A percentile compares a stretch with the other conserved stretches of the same genome.
phyloP scores from a whole-genome alignment of 2,113 vertebrate species.

The Rhodinocichla rosea region DNA sequence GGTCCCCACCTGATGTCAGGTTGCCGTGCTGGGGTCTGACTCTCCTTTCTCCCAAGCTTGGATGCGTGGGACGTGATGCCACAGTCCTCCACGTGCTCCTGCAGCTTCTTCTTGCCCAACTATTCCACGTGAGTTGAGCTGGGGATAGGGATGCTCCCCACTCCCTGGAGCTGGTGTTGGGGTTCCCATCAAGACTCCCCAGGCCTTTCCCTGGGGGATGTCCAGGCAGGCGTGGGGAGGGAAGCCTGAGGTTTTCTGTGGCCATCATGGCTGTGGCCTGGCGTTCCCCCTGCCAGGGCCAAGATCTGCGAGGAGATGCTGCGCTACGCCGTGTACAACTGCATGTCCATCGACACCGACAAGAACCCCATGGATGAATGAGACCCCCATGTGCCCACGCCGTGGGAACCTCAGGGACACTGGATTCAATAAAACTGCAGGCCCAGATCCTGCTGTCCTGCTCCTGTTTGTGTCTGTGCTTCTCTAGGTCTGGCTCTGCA shows the following conservation, averaged over 20 bases:
- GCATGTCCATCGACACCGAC: conserved; percentile 93
- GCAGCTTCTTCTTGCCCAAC: conserved; percentile 85
- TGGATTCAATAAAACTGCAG: not conserved
- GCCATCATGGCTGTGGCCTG: not conserved
- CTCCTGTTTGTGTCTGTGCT: not conserved
- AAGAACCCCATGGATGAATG: conserved; percentile 88
- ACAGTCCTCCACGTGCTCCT: conserved; percentile 91
- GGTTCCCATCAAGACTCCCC: not conserved
- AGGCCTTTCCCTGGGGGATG: not conserved
- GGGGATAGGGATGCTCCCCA: not conserved
- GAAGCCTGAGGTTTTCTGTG: not conserved
- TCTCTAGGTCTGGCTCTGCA: not conserved
- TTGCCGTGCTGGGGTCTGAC: not conserved
- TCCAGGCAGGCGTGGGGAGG: not conserved
- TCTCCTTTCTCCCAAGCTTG: conserved; percentile 67
- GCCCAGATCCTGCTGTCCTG: not conserved
- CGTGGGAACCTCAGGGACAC: accelerated
- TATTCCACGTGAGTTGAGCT: conserved; percentile 83
- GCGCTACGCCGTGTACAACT: conserved; percentile 95
- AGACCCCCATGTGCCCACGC: not conserved
- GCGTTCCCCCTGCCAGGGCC: conserved; percentile 66
- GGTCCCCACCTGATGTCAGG: not conserved
- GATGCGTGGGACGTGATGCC: conserved; percentile 87
- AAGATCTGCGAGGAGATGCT: conserved; percentile 92
- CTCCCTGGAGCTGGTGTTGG: not conserved